Base-by-base conservation (phyloP, 2,888 invertebrate species). In the Aproaerema taeniolella region DNA sequence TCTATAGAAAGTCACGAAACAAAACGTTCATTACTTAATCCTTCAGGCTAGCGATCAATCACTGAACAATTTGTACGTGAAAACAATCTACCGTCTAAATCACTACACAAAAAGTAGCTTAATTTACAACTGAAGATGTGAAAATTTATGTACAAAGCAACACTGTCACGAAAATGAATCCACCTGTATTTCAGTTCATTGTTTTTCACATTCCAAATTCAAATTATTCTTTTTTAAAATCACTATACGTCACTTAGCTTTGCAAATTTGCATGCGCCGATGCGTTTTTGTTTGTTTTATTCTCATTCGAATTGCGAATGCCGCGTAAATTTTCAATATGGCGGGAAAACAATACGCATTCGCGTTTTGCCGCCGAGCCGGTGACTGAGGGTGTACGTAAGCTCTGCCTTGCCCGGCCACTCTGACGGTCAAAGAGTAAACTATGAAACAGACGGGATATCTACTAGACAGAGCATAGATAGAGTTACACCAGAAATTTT, bases 351-450 rank as follows among this genome's bases (percentile, higher is more conserved):
- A 40, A 34, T 47, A 40, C 42, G 42, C 41, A 43, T 47, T 41
- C 34, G 29, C 45, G 34, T 17, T 52, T 47, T 60, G 50, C 63
- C 62, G 58, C 58, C 65, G 64, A 58, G 73, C 69, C 67, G 66
- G 63, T 64, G 65, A 83, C 83, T 82, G 81, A 80, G 81, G 79
- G 74, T 71, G 67, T 66, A 63, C 57, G 66, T 61, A 69, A 74
- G 78, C 77, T 76, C 62, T 63, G 63, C n/a, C 67, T 70, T 55
- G 69, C 77, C 82, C 74, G 82, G 83, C 76, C 83, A 72, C 75
- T 67, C 80, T 71, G 52, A 45, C 49, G 41, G 66, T 43, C 82
- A 83, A 62, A 78, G 71, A 82, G 43, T 66, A 67, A n/a, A 26
- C 8, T n/a, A 38, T 29, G n/a, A 10, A 2, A 31, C 38, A 59